Percentiles rank a stretch among this genome's conserved stretches.
Evolutionary conservation across 2,113 vertebrate genomes (phyloP).

Genomic region (Boulengeromyrus knoepffleri): DNA sequence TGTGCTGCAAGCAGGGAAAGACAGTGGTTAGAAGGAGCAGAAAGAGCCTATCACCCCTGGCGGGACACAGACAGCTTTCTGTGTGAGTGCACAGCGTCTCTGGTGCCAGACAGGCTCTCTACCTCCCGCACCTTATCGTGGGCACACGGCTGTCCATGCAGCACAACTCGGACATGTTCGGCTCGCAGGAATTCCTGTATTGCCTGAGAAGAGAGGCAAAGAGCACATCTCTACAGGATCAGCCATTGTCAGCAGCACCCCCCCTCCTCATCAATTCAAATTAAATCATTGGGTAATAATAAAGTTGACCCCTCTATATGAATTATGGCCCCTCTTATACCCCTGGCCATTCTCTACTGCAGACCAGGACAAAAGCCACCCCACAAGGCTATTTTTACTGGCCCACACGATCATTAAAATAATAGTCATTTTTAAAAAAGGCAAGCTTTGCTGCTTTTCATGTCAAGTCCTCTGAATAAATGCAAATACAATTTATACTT

Average conservation of each 20-base stretch:
- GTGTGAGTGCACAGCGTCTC: not conserved
- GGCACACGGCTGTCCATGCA: slow-evolving; percentile 41
- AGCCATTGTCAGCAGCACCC: not conserved
- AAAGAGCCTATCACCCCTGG: not conserved
- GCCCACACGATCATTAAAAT: not conserved
- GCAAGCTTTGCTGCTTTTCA: not conserved
- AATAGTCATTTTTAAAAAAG: not conserved
- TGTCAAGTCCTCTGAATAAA: not conserved
- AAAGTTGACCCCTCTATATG: not conserved
- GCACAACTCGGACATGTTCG: slow-evolving; percentile 45
- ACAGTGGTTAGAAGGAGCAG: not conserved
- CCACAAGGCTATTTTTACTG: not conserved
- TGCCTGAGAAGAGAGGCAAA: slow-evolving; percentile 41
- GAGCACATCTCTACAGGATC: not conserved
- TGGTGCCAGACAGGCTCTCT: not conserved
- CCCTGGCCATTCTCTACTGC: not conserved
- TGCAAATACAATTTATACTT: not conserved
- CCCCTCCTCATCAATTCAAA: not conserved
- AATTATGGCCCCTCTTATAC: not conserved
- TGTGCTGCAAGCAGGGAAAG: slow-evolving; percentile 39
- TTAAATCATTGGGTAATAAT: not conserved
- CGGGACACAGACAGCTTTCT: not conserved
- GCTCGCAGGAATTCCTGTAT: slow-evolving; percentile 38
- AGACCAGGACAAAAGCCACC: not conserved
- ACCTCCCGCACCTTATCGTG: slow-evolving; percentile 58